These are phyloP conservation scores for Nephila pilipes DNA, from an alignment of 1,140 invertebrate genomes.

Conservation along the genomic window DNA sequence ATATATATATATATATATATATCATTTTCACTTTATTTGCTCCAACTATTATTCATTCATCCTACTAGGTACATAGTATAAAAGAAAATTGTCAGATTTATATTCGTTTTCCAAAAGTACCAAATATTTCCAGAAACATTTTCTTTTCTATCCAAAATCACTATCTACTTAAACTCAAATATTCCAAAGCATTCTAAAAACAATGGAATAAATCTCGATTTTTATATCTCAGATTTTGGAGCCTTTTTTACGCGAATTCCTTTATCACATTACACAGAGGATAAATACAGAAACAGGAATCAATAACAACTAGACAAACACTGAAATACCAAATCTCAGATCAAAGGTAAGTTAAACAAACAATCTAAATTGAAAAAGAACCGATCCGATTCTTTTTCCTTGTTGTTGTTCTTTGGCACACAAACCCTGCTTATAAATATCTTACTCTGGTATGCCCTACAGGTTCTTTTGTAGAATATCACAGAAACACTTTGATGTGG, in stretches of 20 bases:
- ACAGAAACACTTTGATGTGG: not conserved
- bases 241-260: not conserved
- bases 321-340: slow-evolving; percentile 11
- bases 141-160: not conserved
- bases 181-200: not conserved
- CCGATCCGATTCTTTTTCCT: not conserved
- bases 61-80: too few relatives aligned
- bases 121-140: not conserved
- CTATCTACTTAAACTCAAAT: not conserved
- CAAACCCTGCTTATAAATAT: slow-evolving; percentile 6
- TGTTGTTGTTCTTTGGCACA: slow-evolving; percentile 3
- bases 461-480: not conserved
- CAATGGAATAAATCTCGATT: not conserved
- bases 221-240: not conserved
- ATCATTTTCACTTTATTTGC: too few relatives aligned
- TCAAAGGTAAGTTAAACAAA: slow-evolving; percentile 56
- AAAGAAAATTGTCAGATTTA: too few relatives aligned
- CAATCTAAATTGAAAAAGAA: slow-evolving; percentile 48
- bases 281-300: slow-evolving; percentile 20
- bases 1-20: too few relatives aligned
- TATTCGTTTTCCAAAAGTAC: not conserved
- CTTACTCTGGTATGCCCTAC: not conserved
- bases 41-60: too few relatives aligned
- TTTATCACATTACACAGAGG: not conserved
- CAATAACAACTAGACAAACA: slow-evolving; percentile 49